Percentiles rank a stretch among this genome's conserved stretches.
phyloP scores from a whole-genome alignment of 2,113 vertebrate species.

The Camelus dromedarius region DNA sequence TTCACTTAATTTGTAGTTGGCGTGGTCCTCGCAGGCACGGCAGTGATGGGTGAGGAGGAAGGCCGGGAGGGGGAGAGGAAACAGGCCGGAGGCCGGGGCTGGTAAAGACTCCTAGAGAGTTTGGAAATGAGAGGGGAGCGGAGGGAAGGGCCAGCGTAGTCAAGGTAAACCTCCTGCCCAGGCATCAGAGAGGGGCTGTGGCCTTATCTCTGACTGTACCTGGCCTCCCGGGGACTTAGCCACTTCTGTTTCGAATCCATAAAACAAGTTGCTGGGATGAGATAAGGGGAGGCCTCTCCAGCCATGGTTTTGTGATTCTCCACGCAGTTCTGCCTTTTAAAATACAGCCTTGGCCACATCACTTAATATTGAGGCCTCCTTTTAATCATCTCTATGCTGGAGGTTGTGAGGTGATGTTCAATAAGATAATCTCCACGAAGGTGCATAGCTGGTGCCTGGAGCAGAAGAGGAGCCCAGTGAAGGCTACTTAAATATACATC shows the following conservation, averaged over 20 bases:
- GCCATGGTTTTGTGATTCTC: not conserved
- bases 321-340: not conserved
- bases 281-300: not conserved
- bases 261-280: not conserved
- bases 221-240: fast-evolving
- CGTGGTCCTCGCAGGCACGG: constrained; percentile 43
- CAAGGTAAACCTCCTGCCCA: fast-evolving
- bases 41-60: not conserved
- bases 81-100: not conserved
- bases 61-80: constrained; percentile 48
- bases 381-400: not conserved
- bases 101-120: not conserved
- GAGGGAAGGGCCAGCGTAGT: not conserved
- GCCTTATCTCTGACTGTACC: not conserved
- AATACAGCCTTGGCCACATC: not conserved
- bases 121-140: not conserved
- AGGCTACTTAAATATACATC: not conserved
- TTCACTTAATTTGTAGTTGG: constrained; percentile 55
- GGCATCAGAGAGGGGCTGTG: not conserved
- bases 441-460: not conserved
- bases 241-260: not conserved
- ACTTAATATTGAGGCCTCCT: not conserved
- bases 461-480: fast-evolving
- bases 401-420: not conserved
- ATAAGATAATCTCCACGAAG: fast-evolving